Base-by-base conservation (phyloP, 2,888 invertebrate genomes). In the Bhutanitis thaidina region DNA sequence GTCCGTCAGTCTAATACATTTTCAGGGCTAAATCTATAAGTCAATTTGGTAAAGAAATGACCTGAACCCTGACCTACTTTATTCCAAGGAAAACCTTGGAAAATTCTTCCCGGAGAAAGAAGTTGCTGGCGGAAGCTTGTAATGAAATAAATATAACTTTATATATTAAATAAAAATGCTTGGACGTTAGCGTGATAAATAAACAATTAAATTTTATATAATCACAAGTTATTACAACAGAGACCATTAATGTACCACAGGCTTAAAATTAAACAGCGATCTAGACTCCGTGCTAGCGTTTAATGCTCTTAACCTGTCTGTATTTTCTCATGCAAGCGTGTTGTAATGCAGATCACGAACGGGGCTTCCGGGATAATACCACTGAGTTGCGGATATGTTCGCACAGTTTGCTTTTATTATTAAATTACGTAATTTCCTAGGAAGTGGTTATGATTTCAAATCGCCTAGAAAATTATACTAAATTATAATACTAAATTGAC, bases 311-410 rank as follows among this genome's bases (percentile, higher is more conserved):
- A 13, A 15, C 27, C 29, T 14, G 37, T 14, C 34, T 34, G 37
- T 32, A 38, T 14, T 46, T 32, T 30, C 25, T 15, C 15, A 36
- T 27, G 29, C 44, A 37, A 25, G 32, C 12, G 15, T 8, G 43
- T 49, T 50, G 44, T 44, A n/a, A 50, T 15, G 34, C 44, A 12
- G 50, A 50, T 44, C 44, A 50, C 50, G 49, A 15, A 25, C 39
- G 16, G 13, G 13, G 50, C 35, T 50, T 46, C 27, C 44, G 16
- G 35, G 44, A 34, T 50, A 50, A 50, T 20, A 29, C 35, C 29
- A 10, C 43, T 35, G 29, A 45, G 16, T 38, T 49, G 27, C 44
- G 35, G 41, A 48, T 29, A 35, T 25, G 35, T 45, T 44, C 25
- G 12, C 29, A 15, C 20, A n/a, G 15, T 35, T 40, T 44, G 14